phyloP scores from a whole-genome alignment of 2,888 invertebrate genomes.

The Drosophila tanythrix region DNA sequence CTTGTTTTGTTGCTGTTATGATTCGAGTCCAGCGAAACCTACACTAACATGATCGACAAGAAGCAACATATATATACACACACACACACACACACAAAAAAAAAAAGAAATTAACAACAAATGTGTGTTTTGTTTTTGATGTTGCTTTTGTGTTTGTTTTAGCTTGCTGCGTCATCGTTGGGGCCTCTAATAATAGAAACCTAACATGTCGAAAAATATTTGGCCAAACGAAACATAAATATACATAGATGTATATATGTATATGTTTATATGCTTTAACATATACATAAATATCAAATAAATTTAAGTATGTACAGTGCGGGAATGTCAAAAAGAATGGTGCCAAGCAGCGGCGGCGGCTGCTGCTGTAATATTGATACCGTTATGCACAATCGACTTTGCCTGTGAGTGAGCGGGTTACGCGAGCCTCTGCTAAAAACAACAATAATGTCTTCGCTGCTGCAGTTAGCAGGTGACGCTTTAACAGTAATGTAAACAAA shows the following conservation, averaged over 20 bases:
- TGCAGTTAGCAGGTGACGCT: conserved; percentile 3
- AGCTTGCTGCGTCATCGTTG: conserved; percentile 55
- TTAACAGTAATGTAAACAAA: conserved; percentile 48
- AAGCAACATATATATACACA: conserved; percentile 8
- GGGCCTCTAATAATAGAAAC: conserved; percentile 62
- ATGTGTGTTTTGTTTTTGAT: conserved; percentile 30
- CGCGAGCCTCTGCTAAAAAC: neutral
- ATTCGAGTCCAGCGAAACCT: conserved; percentile 17
- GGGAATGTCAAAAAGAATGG: conserved; percentile 34
- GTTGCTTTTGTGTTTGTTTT: conserved; percentile 23
- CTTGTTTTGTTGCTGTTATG: conserved; percentile 13
- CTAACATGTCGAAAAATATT: conserved; percentile 62
- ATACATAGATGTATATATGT: conserved; percentile 26
- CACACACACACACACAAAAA: neutral
- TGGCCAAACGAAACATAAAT: conserved; percentile 59
- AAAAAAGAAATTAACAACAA: conserved; percentile 22
- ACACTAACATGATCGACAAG: conserved; percentile 36
- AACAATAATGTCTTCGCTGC: neutral
- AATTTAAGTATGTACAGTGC: conserved; percentile 2
- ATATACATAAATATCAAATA: conserved; percentile 35
- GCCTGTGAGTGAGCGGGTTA: neutral
- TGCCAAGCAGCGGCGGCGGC: conserved; percentile 8
- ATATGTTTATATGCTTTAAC: conserved; percentile 17
- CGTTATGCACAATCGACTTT: conserved; percentile 61
- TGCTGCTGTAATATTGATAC: conserved; percentile 30